Percentiles rank a stretch among this genome's conserved stretches.
phyloP scores from a whole-genome alignment of 2,888 invertebrate genomes.

The Ceratothoa steindachneri region DNA sequence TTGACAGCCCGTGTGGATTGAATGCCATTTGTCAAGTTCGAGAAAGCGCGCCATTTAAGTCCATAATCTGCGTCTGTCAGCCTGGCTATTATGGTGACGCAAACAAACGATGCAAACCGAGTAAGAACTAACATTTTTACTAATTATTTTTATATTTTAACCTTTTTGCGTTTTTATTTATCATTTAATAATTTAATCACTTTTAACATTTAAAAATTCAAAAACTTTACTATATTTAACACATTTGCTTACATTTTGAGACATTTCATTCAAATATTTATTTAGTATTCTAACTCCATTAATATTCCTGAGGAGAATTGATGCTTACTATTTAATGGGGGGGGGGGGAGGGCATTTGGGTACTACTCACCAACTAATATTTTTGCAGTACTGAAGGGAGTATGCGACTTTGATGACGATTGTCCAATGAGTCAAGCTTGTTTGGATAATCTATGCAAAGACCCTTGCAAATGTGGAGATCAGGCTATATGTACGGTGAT shows the following conservation, averaged over 20 bases:
- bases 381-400: slow-evolving; percentile 11
- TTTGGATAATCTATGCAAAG: slow-evolving; percentile 60
- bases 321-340: too few relatives aligned
- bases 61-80: slow-evolving; percentile 81
- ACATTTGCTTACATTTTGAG: too few relatives aligned
- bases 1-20: slow-evolving; percentile 72
- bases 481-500: slow-evolving; percentile 76
- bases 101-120: slow-evolving; percentile 75
- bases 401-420: slow-evolving; percentile 18
- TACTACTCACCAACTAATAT: too few relatives aligned
- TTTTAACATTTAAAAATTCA: too few relatives aligned
- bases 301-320: too few relatives aligned
- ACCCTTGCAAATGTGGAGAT: slow-evolving; percentile 79
- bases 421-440: slow-evolving; percentile 19
- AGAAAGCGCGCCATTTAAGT: slow-evolving; percentile 75
- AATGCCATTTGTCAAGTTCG: slow-evolving; percentile 73
- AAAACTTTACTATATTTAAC: too few relatives aligned
- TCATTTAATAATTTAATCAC: too few relatives aligned
- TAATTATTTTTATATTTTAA: not conserved
- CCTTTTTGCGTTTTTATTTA: not conserved
- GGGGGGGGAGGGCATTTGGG: too few relatives aligned
- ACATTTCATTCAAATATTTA: too few relatives aligned
- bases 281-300: too few relatives aligned
- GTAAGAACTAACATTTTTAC: slow-evolving; percentile 60
- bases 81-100: slow-evolving; percentile 84